Conservation (phyloP, 2,888 invertebrate species). For the Slavum lentiscoides region DNA sequence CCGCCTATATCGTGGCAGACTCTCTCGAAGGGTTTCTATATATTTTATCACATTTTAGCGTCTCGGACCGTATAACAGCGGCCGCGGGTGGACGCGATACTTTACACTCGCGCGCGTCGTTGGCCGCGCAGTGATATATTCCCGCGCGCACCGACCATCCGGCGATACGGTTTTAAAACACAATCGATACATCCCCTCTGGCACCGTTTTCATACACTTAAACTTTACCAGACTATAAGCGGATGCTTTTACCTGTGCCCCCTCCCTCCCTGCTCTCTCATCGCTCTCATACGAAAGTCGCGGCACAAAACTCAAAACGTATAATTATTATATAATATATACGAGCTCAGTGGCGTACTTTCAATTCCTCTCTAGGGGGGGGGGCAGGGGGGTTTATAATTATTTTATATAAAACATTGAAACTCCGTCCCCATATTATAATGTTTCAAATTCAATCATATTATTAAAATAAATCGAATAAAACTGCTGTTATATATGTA, state of each 20-base stretch:
- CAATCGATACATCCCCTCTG: constrained; percentile 18
- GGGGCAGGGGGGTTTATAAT: no score
- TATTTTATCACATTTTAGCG: constrained; percentile 19
- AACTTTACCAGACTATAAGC: not conserved
- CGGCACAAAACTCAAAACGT: not conserved
- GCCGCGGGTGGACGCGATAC: constrained; percentile 6
- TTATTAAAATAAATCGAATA: no score
- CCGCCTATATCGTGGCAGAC: not conserved
- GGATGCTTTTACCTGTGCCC: not conserved
- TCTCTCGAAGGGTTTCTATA: constrained; percentile 5
- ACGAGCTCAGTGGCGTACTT: no score
- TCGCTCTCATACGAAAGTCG: not conserved
- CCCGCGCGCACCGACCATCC: not conserved
- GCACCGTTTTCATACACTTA: not conserved
- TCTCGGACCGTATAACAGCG: not conserved
- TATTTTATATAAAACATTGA: no score
- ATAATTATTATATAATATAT: no score
- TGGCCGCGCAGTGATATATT: not conserved
- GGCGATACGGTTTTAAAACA: constrained; percentile 28
- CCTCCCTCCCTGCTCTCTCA: no score
- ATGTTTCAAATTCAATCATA: no score
- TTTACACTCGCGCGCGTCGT: constrained; percentile 3
- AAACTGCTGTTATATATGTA: no score
- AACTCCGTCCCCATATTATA: no score
- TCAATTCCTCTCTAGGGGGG: no score